Conservation (phyloP, 1,140 invertebrate species). For the Pantala flavescens region DNA sequence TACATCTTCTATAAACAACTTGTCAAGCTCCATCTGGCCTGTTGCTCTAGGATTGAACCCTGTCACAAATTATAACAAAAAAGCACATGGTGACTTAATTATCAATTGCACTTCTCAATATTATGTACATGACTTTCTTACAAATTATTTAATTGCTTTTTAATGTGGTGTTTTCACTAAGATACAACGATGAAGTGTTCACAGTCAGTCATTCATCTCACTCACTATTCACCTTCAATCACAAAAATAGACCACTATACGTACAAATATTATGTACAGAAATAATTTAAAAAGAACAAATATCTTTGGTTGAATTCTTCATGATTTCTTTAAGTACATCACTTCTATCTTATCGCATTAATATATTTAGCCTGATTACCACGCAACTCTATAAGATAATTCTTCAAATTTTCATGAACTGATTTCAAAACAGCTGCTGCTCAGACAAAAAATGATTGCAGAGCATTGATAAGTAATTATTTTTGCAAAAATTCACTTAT, state of each 20-base stretch:
- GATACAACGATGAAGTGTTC: background rate
- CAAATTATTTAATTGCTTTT: background rate
- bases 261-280: conserved; percentile 10
- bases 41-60: background rate
- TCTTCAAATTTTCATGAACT: too few relatives aligned
- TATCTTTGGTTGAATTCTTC: background rate
- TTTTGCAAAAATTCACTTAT: too few relatives aligned
- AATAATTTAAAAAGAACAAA: background rate
- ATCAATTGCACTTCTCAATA: conserved; percentile 3
- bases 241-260: conserved; percentile 2
- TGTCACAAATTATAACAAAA: conserved; percentile 8
- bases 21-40: background rate
- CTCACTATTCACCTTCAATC: background rate
- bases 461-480: too few relatives aligned
- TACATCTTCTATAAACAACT: background rate
- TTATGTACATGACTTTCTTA: background rate
- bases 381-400: background rate
- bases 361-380: background rate
- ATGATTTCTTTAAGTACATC: background rate
- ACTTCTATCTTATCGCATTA: background rate
- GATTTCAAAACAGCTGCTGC: background rate
- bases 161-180: conserved; percentile 6
- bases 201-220: background rate
- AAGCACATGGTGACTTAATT: background rate
- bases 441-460: background rate